A percentile compares a stretch with the other conserved stretches of the same genome.
These are phyloP conservation scores for Noctua pronuba DNA, from an alignment of 2,888 invertebrate species.

Conservation along the genomic window DNA sequence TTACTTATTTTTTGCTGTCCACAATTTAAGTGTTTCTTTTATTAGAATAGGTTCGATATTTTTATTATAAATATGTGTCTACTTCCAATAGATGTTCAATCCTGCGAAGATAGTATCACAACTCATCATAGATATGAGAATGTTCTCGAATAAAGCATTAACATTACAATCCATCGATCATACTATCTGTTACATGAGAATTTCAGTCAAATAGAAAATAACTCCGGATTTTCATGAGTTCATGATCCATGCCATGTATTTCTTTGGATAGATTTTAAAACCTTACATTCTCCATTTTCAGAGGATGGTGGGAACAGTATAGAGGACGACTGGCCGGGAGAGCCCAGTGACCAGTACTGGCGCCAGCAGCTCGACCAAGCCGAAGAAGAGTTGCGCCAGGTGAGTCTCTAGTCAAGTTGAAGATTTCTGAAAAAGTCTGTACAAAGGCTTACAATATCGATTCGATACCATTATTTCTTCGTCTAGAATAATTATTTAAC, in stretches of 20 bases:
- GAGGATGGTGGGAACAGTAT: constrained; percentile 87
- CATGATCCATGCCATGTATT: neutral
- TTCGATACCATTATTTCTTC: neutral
- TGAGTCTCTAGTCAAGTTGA: constrained; percentile 31
- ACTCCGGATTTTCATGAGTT: neutral
- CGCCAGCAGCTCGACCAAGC: constrained; percentile 87
- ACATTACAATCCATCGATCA: neutral
- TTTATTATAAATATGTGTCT: neutral
- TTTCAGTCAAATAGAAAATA: neutral
- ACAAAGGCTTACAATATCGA: neutral
- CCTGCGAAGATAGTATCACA: neutral
- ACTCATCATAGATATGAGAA: neutral
- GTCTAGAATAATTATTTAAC: neutral
- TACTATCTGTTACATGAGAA: neutral
- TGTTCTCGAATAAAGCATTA: neutral
- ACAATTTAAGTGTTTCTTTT: constrained; percentile 20
- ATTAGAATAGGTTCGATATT: constrained; percentile 20
- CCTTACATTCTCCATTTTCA: constrained; percentile 63
- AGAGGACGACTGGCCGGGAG: constrained; percentile 88
- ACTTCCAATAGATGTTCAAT: neutral
- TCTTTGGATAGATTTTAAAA: neutral
- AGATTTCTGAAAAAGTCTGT: neutral
- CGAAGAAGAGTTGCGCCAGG: constrained; percentile 88
- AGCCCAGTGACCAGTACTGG: constrained; percentile 90
- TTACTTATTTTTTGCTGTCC: constrained; percentile 40